These are phyloP conservation scores for Pollenia griseotomentosa DNA, from an alignment of 2,888 invertebrate genomes.

Conservation along the genomic window DNA sequence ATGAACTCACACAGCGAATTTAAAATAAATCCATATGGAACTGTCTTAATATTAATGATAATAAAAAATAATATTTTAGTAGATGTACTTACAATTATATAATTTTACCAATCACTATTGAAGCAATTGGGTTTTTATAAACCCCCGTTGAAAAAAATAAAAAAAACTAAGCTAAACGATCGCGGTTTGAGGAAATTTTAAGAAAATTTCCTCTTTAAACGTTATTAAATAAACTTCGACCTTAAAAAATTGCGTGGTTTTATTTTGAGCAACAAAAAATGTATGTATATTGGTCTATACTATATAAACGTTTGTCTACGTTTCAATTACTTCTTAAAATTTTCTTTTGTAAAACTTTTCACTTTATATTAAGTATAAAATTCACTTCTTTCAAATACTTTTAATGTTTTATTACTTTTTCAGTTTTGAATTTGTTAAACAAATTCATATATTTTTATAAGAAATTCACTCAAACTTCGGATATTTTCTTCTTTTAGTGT, in stretches of 20 bases:
- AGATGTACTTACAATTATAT: conserved; percentile 63
- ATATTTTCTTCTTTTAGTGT: conserved; percentile 40
- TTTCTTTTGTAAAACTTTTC: conserved; percentile 22
- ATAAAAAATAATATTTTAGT: background rate
- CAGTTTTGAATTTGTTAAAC: conserved; percentile 23
- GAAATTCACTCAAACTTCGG: conserved; percentile 35
- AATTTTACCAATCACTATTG: conserved; percentile 11
- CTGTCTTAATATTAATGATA: background rate
- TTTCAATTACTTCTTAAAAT: conserved; percentile 22
- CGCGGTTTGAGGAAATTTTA: conserved; percentile 55
- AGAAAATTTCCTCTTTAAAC: conserved; percentile 34
- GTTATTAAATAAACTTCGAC: conserved; percentile 14
- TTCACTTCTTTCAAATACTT: background rate
- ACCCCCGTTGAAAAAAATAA: background rate
- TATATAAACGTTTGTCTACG: conserved; percentile 26
- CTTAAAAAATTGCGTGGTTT: conserved; percentile 42
- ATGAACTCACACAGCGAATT: background rate
- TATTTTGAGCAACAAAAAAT: conserved; percentile 17
- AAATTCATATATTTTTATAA: conserved; percentile 33
- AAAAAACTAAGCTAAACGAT: background rate
- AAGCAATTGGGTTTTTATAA: conserved; percentile 2
- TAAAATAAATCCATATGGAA: background rate
- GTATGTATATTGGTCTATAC: background rate
- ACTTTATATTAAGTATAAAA: background rate
- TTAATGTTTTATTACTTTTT: conserved; percentile 25